Evolutionary conservation across 2,888 invertebrate genomes (phyloP).

Genomic region (Caenorhabditis plicata): DNA sequence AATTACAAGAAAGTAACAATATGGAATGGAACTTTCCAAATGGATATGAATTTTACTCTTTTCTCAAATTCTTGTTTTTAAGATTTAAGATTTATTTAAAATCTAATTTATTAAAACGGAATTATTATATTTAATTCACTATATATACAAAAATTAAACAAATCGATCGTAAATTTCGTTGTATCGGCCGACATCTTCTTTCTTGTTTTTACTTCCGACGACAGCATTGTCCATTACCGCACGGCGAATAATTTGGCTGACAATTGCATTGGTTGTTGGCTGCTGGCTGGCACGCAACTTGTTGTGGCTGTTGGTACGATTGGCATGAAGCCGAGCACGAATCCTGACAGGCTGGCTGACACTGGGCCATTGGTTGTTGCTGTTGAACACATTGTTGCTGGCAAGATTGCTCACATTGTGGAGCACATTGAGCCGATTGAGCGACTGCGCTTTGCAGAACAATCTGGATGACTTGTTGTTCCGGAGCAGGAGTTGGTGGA

Average conservation of each 20-base stretch:
- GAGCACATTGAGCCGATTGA: constrained; percentile 37
- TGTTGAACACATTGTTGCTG: constrained; percentile 42
- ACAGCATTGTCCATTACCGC: constrained; percentile 47
- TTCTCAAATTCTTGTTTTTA: no score
- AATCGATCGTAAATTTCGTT: background rate
- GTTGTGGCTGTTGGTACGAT: constrained; percentile 34
- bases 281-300: constrained; percentile 35
- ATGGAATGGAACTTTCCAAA: no score
- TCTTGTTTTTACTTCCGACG: constrained; percentile 31
- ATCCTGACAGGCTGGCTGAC: constrained; percentile 34
- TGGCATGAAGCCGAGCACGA: constrained; percentile 38
- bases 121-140: no score
- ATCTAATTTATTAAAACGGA: constrained; percentile 20
- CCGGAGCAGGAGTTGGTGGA: constrained; percentile 2
- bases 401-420: constrained; percentile 44
- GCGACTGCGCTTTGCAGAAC: constrained; percentile 37
- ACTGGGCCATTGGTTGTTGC: constrained; percentile 38
- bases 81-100: no score
- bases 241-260: constrained; percentile 41
- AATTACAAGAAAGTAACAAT: no score
- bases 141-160: constrained; percentile 23
- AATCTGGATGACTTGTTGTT: constrained; percentile 22
- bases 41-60: no score
- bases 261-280: constrained; percentile 20
- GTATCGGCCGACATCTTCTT: background rate